Percentiles rank a stretch among this genome's conserved stretches.
These are phyloP conservation scores for Manis javanica DNA, from an alignment of 2,797 vertebrate species.

Conservation along the genomic window DNA sequence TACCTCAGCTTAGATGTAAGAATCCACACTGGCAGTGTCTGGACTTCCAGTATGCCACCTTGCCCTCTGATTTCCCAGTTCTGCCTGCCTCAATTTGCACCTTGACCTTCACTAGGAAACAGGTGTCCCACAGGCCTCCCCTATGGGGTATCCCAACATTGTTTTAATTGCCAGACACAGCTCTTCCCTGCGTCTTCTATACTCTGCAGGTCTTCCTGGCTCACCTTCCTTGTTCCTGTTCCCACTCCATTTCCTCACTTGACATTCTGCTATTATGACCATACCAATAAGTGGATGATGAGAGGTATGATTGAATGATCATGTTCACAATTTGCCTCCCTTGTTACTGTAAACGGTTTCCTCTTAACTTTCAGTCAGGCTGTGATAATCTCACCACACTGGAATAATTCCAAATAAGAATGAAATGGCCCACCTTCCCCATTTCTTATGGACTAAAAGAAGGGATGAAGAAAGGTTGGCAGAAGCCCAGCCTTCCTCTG, in stretches of 20 bases:
- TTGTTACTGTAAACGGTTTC: constrained; percentile 35
- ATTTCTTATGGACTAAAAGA: constrained; percentile 3
- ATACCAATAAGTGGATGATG: neutral
- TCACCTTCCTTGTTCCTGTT: neutral
- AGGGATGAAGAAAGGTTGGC: neutral
- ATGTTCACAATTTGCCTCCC: neutral
- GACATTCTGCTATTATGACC: neutral
- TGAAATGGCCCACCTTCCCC: neutral
- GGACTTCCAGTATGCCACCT: neutral
- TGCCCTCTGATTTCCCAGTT: neutral
- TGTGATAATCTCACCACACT: constrained; percentile 53
- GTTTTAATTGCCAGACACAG: neutral
- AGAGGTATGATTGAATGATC: neutral
- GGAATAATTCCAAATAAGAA: constrained; percentile 23
- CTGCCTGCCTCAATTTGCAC: neutral
- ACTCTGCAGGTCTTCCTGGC: neutral
- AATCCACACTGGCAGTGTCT: neutral
- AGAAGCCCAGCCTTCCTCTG: neutral
- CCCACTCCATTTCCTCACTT: neutral
- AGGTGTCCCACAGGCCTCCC: neutral
- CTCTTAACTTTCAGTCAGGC: constrained; percentile 42
- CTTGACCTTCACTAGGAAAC: constrained; percentile 12
- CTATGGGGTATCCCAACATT: neutral
- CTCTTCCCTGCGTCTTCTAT: neutral
- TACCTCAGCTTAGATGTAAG: neutral